Evolutionary conservation across 2,888 invertebrate species (phyloP), one percentile per base, ranked within the genome.

Genomic region (Homarus gammarus): DNA sequence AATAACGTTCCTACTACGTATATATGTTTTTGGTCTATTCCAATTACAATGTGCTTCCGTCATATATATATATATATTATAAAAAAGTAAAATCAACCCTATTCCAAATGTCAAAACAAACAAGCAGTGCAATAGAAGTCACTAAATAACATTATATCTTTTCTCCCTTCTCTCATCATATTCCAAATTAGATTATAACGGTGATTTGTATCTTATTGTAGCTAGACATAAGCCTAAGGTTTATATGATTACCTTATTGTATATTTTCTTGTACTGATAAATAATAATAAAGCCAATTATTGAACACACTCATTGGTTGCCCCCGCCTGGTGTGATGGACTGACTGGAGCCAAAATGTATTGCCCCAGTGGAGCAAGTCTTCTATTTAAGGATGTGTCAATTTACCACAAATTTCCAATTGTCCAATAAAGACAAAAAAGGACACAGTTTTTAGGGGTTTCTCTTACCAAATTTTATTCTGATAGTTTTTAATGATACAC

Each of bases 191-290:
- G 89, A 84, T 84, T 89, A 84, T 89, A 89, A 84, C 75, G 75
- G 84, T 89, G 84, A 89, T 89, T 89, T 89, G 89, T 89, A 89
- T 89, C 84, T 89, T 84, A 84, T 73, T 89, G 89, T 89, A 89
- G 89, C 84, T 89, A 89, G 89, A 84, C 83, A 84, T 88, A 88
- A 88, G 89, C 79, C 89, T 91, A 91, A 91, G 91, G 91, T 91
- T 91, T 91, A 90, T 90, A 91, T 91, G 81, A 90, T 90, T 90
- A 90, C 91, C 87, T 91, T 91, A 91, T 91, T 90, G 90, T 91
- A 91, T 91, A 91, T 91, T 91, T 91, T 91, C 91, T 91, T 91
- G 91, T 91, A 91, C 91, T 90, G 90, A 91, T 90, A 81, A 91
- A 83, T 87, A 90, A 78, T 87, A 79, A 88, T 88, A 88, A 88